Base-by-base conservation (phyloP, 1,140 invertebrate species). In the Calephelis nemesis region DNA sequence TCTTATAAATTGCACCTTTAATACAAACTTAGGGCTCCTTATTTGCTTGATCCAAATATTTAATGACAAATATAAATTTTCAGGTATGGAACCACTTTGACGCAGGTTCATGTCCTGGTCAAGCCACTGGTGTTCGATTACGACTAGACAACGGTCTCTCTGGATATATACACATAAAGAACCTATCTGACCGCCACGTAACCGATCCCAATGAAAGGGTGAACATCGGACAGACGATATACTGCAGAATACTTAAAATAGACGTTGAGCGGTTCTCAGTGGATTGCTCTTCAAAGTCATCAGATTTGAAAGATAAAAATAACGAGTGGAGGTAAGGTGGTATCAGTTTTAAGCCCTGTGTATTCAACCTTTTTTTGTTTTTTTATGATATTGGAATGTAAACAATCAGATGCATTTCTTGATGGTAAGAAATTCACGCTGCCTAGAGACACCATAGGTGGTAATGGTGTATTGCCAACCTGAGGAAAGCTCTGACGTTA, bases 21-120 rank as follows among this genome's bases (percentile, higher is more conserved):
- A 8, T 45, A 45, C 42, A 6, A 45, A 45, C 42, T 4, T 45
- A 45, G 8, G 42, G 8, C 42, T 45, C 8, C 42, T 7, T 45
- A 8, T 45, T 9, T 9, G 8, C 42, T 45, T 45, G 3, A 30
- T 30, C 30, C 30, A 30, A 30, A 30, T 30, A 30, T 30, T 30
- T 30, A 45, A 48, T 47, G 52, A 47, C 9, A 47, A 62, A 15
- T 49, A 47, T 52, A n/a, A 49, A 13, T 66, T 65, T 62, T 47
- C 62, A 92, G 91, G 91, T 99, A 5, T 99, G 98, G 98, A 98
- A 98, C 92, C 98, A 99, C 92, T 99, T 99, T 92, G 98, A 99
- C 91, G 96, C 97, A 50, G 97, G 96, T 47, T 95, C 96, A 19
- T 99, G 99, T 93, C 98, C 97, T 0, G 99, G 99, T 0, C 97